These are phyloP conservation scores for Manis javanica DNA, from an alignment of 2,797 vertebrate species.

Conservation along the genomic window DNA sequence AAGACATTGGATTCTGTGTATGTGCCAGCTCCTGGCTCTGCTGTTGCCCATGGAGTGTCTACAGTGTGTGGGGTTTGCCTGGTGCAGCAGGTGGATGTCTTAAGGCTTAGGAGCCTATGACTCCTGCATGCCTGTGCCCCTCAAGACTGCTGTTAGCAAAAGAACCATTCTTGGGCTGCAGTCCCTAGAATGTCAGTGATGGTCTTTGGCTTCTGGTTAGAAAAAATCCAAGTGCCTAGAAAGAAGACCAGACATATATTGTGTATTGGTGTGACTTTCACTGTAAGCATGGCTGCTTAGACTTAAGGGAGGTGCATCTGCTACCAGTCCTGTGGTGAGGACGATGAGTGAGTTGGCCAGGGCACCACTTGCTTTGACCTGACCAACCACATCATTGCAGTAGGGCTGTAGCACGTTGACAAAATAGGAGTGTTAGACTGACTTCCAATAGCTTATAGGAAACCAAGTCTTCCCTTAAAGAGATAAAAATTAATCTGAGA, in stretches of 20 bases:
- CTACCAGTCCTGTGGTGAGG: accelerated
- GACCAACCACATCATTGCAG: background rate
- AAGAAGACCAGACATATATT: background rate
- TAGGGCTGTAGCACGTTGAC: background rate
- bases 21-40: background rate
- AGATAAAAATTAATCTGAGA: background rate
- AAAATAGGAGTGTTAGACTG: background rate
- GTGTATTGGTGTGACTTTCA: background rate
- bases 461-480: background rate
- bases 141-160: background rate
- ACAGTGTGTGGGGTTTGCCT: background rate
- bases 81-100: background rate
- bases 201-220: background rate
- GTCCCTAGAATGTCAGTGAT: background rate
- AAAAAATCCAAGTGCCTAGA: background rate
- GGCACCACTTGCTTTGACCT: background rate
- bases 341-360: accelerated
- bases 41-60: background rate
- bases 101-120: background rate
- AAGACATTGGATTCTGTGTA: background rate
- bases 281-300: background rate
- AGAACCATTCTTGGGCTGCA: background rate
- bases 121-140: accelerated
- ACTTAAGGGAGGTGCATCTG: background rate
- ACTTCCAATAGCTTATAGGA: background rate